Evolutionary conservation across 2,797 vertebrate species (phyloP).

Genomic region (Lithobates sylvaticus): DNA sequence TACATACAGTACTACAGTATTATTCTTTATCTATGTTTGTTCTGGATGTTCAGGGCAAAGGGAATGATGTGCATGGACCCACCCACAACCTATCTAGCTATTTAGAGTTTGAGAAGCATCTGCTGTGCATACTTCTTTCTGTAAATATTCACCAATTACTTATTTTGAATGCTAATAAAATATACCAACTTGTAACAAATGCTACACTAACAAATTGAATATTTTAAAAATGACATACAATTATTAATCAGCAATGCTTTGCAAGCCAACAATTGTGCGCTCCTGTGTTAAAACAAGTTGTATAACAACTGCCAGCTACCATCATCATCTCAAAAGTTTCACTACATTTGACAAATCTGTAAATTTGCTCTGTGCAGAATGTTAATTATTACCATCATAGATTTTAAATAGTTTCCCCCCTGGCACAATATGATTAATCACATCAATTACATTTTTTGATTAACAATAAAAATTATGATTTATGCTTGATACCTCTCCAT

Average conservation of each 20-base stretch:
- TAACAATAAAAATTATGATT: slow-evolving; percentile 56
- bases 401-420: slow-evolving; percentile 34
- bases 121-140: no score
- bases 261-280: not conserved
- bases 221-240: not conserved
- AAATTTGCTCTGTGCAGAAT: slow-evolving; percentile 1
- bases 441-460: slow-evolving; percentile 55
- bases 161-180: no score
- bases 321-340: not conserved
- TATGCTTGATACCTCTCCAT: slow-evolving; percentile 41
- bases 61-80: no score
- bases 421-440: slow-evolving; percentile 52
- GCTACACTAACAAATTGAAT: not conserved
- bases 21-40: no score
- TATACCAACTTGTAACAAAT: no score
- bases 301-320: not conserved
- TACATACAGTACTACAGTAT: no score
- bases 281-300: no score
- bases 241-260: not conserved
- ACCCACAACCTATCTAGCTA: no score
- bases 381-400: slow-evolving; percentile 20
- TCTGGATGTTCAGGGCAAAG: no score
- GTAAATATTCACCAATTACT: no score
- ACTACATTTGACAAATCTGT: not conserved
- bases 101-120: no score